Conservation (phyloP, 2,113 vertebrate genomes). For the Columba livia region DNA sequence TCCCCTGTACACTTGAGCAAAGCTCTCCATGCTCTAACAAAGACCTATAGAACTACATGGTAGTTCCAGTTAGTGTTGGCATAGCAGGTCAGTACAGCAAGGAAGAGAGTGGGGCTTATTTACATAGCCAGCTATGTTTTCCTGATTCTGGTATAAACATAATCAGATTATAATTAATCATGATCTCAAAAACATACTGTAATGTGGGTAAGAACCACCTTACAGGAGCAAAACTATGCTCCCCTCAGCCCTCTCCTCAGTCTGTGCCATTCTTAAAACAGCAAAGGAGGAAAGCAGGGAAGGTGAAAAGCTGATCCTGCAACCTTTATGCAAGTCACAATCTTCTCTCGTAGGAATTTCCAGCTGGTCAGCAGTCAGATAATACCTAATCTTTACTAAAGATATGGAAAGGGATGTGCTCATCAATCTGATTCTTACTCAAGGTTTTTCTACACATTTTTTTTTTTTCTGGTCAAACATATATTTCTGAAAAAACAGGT, state of each 20-base stretch:
- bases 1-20: background rate
- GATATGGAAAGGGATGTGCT: background rate
- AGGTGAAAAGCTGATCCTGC: background rate
- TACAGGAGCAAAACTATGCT: rapidly evolving
- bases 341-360: background rate
- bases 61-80: background rate
- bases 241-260: background rate
- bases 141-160: background rate
- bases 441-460: background rate
- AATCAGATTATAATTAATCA: background rate
- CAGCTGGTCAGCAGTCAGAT: background rate
- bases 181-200: background rate
- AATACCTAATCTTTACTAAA: background rate
- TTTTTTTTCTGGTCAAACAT: background rate
- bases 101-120: background rate
- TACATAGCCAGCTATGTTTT: background rate
- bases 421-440: background rate
- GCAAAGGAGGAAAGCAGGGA: background rate
- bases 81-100: background rate
- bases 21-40: background rate
- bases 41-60: background rate
- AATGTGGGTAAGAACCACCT: background rate
- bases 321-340: background rate
- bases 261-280: background rate
- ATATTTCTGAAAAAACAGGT: background rate